Percentiles rank a stretch among this genome's conserved stretches.
phyloP scores from a whole-genome alignment of 2,888 invertebrate genomes.

The Steinernema carpocapsae region DNA sequence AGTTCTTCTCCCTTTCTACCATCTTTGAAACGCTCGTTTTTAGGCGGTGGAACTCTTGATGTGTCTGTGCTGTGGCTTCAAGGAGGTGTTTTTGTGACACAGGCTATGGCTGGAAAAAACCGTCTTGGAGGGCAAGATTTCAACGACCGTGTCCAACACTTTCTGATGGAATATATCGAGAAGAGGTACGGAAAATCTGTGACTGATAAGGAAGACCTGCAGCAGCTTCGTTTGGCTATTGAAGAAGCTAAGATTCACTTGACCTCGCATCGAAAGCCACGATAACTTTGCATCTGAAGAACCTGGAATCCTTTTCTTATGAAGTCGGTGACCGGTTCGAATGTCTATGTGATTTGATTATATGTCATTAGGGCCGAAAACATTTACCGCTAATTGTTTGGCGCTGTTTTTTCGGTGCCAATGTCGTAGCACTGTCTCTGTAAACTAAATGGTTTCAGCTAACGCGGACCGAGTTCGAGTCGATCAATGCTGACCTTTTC shows the following conservation, averaged over 20 bases:
- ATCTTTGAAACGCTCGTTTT: not conserved
- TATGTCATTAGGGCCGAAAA: too few relatives aligned
- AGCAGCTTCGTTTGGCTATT: slow-evolving; percentile 70
- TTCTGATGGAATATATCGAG: slow-evolving; percentile 66
- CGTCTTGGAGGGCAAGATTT: slow-evolving; percentile 73
- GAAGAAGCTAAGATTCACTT: slow-evolving; percentile 71
- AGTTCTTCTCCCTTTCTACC: slow-evolving; percentile 54
- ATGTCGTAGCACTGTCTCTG: too few relatives aligned
- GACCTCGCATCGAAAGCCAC: slow-evolving; percentile 61
- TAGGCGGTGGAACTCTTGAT: slow-evolving; percentile 70
- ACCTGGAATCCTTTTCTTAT: slow-evolving; percentile 64
- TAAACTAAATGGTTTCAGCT: slow-evolving; percentile 49
- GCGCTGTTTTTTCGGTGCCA: too few relatives aligned
- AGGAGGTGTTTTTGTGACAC: slow-evolving; percentile 72
- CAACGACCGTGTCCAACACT: slow-evolving; percentile 70
- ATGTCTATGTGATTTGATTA: too few relatives aligned
- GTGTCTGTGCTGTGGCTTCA: slow-evolving; percentile 72
- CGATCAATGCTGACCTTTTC: slow-evolving; percentile 71
- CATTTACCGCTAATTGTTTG: too few relatives aligned
- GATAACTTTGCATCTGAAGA: slow-evolving; percentile 68
- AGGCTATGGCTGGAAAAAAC: slow-evolving; percentile 73
- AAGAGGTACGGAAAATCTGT: slow-evolving; percentile 63
- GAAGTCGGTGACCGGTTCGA: slow-evolving; percentile 43
- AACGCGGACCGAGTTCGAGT: slow-evolving; percentile 70
- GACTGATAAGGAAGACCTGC: slow-evolving; percentile 70